A percentile compares a stretch with the other conserved stretches of the same genome.
Evolutionary conservation across 2,113 vertebrate genomes (phyloP).

Genomic region (Phalacrocorax carbo): DNA sequence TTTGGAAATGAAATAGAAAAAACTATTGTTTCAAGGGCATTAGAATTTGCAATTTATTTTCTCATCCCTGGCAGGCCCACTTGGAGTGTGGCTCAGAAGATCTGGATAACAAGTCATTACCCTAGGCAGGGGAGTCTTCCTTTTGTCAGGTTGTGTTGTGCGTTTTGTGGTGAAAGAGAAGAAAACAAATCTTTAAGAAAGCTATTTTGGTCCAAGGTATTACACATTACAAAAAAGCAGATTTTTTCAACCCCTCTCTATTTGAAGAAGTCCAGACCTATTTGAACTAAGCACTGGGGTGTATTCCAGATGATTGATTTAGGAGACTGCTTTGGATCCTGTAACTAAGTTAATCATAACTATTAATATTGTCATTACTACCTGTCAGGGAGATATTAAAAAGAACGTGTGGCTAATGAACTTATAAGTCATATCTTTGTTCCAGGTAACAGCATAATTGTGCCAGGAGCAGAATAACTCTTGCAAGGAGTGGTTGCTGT

Average conservation of each 20-base stretch:
- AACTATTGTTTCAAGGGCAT: not conserved
- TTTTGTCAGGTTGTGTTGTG: constrained; percentile 49
- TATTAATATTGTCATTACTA: not conserved
- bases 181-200: constrained; percentile 63
- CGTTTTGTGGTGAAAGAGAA: constrained; percentile 63
- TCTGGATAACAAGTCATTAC: constrained; percentile 55
- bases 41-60: constrained; percentile 50
- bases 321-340: not conserved
- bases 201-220: constrained; percentile 62
- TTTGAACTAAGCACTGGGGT: constrained; percentile 25
- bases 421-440: not conserved
- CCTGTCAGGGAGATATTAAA: constrained; percentile 14
- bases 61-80: constrained; percentile 24
- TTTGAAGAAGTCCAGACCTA: constrained; percentile 53
- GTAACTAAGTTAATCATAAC: not conserved
- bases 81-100: constrained; percentile 29
- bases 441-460: not conserved
- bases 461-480: not conserved
- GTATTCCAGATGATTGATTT: not conserved
- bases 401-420: not conserved
- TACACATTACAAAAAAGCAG: constrained; percentile 43
- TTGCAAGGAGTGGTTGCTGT: not conserved
- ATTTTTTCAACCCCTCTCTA: not conserved
- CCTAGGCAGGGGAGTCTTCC: constrained; percentile 37
- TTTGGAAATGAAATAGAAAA: constrained; percentile 26